A percentile compares a stretch with the other conserved stretches of the same genome.
Evolutionary conservation across 2,113 vertebrate genomes (phyloP).

Genomic region (Oncorhynchus kisutch): DNA sequence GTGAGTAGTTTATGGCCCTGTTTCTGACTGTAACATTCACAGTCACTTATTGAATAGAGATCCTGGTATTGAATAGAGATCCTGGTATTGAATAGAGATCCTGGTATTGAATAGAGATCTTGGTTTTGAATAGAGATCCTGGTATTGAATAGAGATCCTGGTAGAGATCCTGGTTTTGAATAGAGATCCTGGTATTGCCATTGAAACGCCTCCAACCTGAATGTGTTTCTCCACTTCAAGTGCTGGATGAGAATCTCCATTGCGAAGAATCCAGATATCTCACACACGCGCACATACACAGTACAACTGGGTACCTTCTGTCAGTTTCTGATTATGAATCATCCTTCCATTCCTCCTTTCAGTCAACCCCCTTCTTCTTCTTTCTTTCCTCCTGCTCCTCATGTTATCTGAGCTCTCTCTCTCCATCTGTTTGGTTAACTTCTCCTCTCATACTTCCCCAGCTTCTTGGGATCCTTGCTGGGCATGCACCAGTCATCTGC

Average conservation of each 20-base stretch:
- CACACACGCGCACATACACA: too few relatives aligned
- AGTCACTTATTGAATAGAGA: background rate
- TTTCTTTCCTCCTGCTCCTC: background rate
- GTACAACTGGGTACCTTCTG: background rate
- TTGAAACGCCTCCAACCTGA: background rate
- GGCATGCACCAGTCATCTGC: constrained; percentile 97
- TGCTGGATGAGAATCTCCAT: background rate
- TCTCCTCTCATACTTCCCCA: constrained; percentile 75
- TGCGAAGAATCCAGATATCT: background rate
- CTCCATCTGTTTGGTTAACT: constrained; percentile 54
- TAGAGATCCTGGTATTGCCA: background rate
- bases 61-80: too few relatives aligned
- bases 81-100: too few relatives aligned
- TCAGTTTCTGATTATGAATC: constrained; percentile 4
- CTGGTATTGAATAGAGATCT: too few relatives aligned
- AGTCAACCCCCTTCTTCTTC: constrained; percentile 8
- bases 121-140: too few relatives aligned
- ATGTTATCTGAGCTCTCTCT: background rate
- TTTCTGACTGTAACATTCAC: constrained; percentile 33
- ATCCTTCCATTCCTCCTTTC: constrained; percentile 14
- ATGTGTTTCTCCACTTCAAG: background rate
- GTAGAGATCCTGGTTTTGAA: too few relatives aligned
- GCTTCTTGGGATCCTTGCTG: constrained; percentile 85
- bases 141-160: too few relatives aligned
- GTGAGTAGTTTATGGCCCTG: constrained; percentile 7